These are phyloP conservation scores for Struthidea cinerea DNA, from an alignment of 2,113 vertebrate species.

Conservation along the genomic window DNA sequence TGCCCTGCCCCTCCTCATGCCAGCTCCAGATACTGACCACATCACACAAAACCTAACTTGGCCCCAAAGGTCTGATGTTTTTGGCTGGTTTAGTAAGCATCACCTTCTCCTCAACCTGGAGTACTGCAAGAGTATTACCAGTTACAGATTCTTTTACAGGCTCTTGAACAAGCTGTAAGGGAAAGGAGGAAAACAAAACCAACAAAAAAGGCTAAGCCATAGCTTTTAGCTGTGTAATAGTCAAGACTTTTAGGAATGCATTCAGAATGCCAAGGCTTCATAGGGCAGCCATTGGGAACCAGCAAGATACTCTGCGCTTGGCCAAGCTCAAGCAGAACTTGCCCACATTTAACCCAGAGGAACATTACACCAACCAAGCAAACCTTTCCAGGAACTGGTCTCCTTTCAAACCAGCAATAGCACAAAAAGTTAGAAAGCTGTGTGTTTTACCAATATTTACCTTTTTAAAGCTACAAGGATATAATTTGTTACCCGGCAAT, in stretches of 20 bases:
- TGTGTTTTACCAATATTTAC: neutral
- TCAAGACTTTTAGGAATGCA: neutral
- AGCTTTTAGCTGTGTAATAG: neutral
- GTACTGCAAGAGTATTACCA: neutral
- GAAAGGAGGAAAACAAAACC: neutral
- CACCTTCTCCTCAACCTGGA: neutral
- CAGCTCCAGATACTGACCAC: neutral
- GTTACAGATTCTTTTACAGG: neutral
- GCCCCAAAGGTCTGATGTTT: neutral
- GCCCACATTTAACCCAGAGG: neutral
- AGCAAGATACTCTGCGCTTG: neutral
- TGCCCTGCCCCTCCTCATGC: neutral
- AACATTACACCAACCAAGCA: neutral
- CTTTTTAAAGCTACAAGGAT: neutral
- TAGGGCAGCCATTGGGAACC: rapidly evolving
- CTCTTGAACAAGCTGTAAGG: neutral
- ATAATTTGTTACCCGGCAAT: neutral
- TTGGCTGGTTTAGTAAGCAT: neutral
- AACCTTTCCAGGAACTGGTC: neutral
- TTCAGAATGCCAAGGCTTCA: neutral
- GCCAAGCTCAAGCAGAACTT: neutral
- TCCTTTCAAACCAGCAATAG: neutral
- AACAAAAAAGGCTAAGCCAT: neutral
- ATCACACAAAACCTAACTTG: rapidly evolving
- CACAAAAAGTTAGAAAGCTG: neutral